Conservation (phyloP, 2,113 vertebrate genomes). For the Pagrus major region DNA sequence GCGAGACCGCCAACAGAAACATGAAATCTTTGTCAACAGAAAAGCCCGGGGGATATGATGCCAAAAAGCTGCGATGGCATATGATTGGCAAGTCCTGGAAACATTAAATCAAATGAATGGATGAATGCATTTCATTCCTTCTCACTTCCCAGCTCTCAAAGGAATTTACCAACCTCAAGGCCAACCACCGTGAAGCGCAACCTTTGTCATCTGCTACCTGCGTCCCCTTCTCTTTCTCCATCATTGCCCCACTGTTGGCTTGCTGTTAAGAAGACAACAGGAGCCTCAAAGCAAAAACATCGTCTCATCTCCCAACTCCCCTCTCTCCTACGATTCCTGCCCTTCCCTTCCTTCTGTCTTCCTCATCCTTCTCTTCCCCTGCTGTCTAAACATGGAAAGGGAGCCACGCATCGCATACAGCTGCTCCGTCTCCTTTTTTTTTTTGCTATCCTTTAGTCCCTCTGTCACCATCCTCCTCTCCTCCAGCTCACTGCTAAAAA, state of each 20-base stretch:
- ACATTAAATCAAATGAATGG: conserved; percentile 4
- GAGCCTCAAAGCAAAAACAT: conserved; percentile 38
- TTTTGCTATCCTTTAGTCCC: not conserved
- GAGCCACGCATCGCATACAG: conserved; percentile 13
- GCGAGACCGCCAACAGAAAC: conserved; percentile 9
- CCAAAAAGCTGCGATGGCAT: not conserved
- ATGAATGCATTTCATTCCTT: conserved; percentile 33
- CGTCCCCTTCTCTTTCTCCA: conserved; percentile 24
- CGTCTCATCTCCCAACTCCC: conserved; percentile 27
- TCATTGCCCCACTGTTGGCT: conserved; percentile 25
- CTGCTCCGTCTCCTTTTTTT: not conserved
- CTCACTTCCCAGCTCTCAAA: conserved; percentile 20
- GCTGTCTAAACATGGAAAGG: conserved; percentile 29
- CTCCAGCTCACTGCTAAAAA: conserved; percentile 37
- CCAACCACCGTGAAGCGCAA: conserved; percentile 38
- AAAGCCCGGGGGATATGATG: conserved; percentile 25
- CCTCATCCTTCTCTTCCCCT: conserved; percentile 9
- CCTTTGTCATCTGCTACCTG: conserved; percentile 27
- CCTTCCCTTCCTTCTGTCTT: conserved; percentile 6
- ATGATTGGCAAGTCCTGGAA: conserved; percentile 53
- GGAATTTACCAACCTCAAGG: not conserved
- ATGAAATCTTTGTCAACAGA: conserved; percentile 33
- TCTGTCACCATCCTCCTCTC: not conserved
- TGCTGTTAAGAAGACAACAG: conserved; percentile 49
- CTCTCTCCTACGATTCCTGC: conserved; percentile 5